Evolutionary conservation across 2,888 invertebrate species (phyloP).

Genomic region (Phymatocera aterrima): DNA sequence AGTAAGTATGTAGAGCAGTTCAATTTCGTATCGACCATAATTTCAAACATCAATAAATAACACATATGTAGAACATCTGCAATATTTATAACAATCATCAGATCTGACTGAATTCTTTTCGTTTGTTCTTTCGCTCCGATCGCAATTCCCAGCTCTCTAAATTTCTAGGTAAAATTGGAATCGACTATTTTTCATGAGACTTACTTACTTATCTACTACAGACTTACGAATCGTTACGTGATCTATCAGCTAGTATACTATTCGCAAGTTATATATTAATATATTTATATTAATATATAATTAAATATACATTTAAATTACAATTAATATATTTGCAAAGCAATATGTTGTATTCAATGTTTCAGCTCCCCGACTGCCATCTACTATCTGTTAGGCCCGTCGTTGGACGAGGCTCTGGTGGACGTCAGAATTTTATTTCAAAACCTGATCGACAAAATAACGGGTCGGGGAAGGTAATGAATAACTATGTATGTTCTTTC

Average conservation of each 20-base stretch:
- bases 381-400: constrained; percentile 30
- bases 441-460: constrained; percentile 34
- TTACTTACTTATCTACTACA: no score
- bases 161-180: no score
- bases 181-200: no score
- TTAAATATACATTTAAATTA: no score
- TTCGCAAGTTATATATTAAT: no score
- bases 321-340: not conserved
- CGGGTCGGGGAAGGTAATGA: constrained; percentile 21
- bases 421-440: constrained; percentile 26
- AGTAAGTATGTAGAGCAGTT: not conserved
- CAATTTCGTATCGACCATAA: not conserved
- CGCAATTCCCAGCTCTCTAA: no score
- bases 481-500: not conserved
- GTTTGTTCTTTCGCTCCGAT: no score
- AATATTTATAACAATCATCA: no score
- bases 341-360: not conserved
- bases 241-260: no score
- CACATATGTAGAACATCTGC: not conserved
- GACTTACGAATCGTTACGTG: no score
- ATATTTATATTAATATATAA: not conserved
- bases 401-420: constrained; percentile 33
- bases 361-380: constrained; percentile 33
- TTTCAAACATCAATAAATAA: not conserved
- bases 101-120: no score